A percentile compares a stretch with the other conserved stretches of the same genome.
Evolutionary conservation across 1,140 invertebrate genomes (phyloP).

Genomic region (Pollicipes pollicipes): DNA sequence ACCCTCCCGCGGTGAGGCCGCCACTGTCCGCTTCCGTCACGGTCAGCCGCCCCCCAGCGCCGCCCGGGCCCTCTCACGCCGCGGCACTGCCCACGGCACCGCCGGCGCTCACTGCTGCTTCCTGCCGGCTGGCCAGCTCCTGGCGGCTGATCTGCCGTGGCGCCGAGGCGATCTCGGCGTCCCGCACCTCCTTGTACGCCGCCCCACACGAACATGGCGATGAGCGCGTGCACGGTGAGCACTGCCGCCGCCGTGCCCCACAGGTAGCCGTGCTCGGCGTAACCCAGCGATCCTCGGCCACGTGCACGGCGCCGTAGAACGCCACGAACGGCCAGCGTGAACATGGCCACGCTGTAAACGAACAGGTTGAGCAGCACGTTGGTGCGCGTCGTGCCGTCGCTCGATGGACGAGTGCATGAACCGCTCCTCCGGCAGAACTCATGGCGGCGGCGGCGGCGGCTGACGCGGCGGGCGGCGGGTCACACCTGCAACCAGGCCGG

Average conservation of each 20-base stretch:
- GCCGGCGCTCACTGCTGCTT: background rate
- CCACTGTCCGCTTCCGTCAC: too few relatives aligned
- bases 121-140: background rate
- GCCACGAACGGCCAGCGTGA: conserved; percentile 55
- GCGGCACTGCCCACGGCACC: too few relatives aligned
- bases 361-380: conserved; percentile 30
- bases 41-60: too few relatives aligned
- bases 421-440: background rate
- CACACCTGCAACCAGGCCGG: background rate
- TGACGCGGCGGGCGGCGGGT: too few relatives aligned
- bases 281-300: conserved; percentile 39
- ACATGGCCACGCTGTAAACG: conserved; percentile 62
- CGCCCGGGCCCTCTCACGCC: too few relatives aligned
- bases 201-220: conserved; percentile 53
- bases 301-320: conserved; percentile 46
- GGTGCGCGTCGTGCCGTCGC: background rate
- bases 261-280: conserved; percentile 26
- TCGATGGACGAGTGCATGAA: background rate
- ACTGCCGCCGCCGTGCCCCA: conserved; percentile 55
- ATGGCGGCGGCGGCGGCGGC: too few relatives aligned
- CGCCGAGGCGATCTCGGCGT: background rate
- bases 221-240: conserved; percentile 54
- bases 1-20: too few relatives aligned
- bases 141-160: background rate
- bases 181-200: conserved; percentile 44